Conservation (phyloP, 2,797 vertebrate species). For the Pipistrellus pipistrellus region DNA sequence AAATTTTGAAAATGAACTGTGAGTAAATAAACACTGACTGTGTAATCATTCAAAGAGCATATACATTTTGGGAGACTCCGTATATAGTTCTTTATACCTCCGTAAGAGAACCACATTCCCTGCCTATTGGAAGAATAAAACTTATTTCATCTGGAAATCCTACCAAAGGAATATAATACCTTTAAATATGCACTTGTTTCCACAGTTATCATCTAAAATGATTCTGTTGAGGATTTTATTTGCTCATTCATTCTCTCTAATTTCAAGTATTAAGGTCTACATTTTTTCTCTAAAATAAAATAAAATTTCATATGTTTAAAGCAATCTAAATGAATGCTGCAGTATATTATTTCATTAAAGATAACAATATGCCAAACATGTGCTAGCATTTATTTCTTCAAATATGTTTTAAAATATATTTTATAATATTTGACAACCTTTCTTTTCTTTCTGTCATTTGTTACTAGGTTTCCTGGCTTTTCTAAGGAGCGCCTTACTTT, state of each 20-base stretch:
- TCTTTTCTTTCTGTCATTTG: not conserved
- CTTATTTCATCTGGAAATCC: not conserved
- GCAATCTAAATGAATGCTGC: constrained; percentile 2
- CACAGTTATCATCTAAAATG: not conserved
- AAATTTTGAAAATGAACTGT: too few species aligned
- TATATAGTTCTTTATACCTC: not conserved
- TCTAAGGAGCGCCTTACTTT: not conserved
- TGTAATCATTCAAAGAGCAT: too few species aligned
- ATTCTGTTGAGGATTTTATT: not conserved
- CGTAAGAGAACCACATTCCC: not conserved
- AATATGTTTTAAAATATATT: not conserved
- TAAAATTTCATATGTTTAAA: not conserved
- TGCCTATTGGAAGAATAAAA: not conserved
- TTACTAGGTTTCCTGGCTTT: not conserved
- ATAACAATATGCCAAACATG: not conserved
- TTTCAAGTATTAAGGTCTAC: constrained; percentile 41
- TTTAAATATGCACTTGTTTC: not conserved
- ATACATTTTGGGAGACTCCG: too few species aligned
- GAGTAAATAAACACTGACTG: too few species aligned
- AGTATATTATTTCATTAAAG: not conserved
- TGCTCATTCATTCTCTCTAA: not conserved
- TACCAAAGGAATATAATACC: not conserved
- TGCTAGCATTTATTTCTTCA: not conserved
- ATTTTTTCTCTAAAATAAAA: not conserved
- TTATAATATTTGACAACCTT: not conserved